These are phyloP conservation scores for Cercopithecus neglectus DNA, from an alignment of 2,797 vertebrate species.

Conservation along the genomic window DNA sequence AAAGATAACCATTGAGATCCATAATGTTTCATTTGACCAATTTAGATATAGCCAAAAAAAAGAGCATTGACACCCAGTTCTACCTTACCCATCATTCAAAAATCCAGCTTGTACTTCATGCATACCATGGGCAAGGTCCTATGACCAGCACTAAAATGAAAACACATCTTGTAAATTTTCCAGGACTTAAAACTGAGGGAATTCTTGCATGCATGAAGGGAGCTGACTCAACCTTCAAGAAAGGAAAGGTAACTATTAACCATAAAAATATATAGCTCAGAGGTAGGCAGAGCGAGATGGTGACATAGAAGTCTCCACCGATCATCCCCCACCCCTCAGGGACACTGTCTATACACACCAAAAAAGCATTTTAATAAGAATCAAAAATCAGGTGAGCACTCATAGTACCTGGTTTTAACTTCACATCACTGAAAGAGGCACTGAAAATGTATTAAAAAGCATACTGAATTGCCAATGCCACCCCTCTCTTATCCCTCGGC, in stretches of 20 bases:
- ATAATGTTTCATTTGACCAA: background rate
- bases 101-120: background rate
- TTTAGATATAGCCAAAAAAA: background rate
- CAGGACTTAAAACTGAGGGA: background rate
- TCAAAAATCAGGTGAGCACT: background rate
- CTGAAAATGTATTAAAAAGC: background rate
- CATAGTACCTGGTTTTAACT: background rate
- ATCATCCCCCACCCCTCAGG: background rate
- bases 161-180: background rate
- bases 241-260: background rate
- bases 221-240: background rate
- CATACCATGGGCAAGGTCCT: too few species aligned
- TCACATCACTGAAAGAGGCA: background rate
- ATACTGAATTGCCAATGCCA: background rate
- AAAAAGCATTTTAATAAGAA: background rate
- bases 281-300: background rate
- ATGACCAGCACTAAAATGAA: background rate
- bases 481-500: background rate
- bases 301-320: background rate
- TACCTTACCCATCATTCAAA: background rate
- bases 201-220: background rate
- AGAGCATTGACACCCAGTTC: background rate
- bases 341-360: background rate
- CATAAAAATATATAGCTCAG: background rate
- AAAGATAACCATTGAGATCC: background rate